Conservation (phyloP, 2,113 vertebrate genomes). For the Engraulis encrasicolus region DNA sequence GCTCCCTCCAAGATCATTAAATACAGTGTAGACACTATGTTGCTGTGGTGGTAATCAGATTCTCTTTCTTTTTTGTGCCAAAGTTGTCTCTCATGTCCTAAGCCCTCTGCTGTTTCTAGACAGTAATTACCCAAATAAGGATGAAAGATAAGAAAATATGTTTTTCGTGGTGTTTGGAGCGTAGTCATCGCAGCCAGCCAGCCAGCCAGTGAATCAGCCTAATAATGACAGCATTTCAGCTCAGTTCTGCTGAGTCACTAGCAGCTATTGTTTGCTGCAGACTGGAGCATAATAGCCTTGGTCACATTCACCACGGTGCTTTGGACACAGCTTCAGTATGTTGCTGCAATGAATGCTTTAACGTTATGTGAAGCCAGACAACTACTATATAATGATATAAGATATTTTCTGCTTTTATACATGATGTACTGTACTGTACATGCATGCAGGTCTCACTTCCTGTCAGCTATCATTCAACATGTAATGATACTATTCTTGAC, state of each 20-base stretch:
- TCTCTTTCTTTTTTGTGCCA: neutral
- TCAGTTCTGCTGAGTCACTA: neutral
- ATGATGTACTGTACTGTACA: no score
- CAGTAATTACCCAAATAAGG: neutral
- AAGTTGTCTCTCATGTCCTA: neutral
- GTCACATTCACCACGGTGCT: neutral
- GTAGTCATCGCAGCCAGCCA: neutral
- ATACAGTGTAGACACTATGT: neutral
- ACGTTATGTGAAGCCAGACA: no score
- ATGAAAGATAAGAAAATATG: neutral
- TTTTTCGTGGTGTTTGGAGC: neutral
- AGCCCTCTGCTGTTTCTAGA: neutral
- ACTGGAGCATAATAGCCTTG: neutral
- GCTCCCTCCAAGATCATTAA: neutral
- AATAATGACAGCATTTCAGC: neutral
- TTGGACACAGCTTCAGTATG: neutral
- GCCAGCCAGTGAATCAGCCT: neutral
- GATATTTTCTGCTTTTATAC: neutral
- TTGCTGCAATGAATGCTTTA: no score
- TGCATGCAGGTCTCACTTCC: no score
- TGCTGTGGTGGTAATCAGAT: neutral
- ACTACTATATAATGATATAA: neutral
- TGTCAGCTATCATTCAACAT: no score
- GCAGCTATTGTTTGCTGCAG: neutral
- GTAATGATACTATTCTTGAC: no score